These are phyloP conservation scores for Hyles lineata DNA, from an alignment of 2,888 invertebrate genomes.

Conservation along the genomic window DNA sequence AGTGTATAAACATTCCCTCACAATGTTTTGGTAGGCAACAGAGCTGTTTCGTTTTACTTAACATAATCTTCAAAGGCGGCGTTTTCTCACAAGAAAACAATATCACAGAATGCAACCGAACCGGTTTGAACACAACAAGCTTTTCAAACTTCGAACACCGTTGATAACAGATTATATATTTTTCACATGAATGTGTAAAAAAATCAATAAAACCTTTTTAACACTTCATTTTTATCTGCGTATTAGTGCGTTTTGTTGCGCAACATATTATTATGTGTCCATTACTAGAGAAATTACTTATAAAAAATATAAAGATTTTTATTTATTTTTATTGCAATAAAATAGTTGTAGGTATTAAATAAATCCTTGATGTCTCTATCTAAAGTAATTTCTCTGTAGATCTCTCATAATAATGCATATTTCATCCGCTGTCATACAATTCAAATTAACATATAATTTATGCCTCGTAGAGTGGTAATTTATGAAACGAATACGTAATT, in stretches of 20 bases:
- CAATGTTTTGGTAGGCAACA: constrained; percentile 1
- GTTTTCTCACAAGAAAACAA: constrained; percentile 23
- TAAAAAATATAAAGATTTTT: background rate
- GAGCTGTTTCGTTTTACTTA: background rate
- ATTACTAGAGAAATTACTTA: background rate
- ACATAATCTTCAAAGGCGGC: constrained; percentile 19
- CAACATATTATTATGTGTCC: background rate
- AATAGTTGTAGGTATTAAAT: too few species aligned
- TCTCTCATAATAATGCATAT: constrained; percentile 12
- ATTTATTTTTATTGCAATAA: too few species aligned
- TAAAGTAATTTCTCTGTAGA: constrained; percentile 2
- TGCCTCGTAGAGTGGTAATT: background rate
- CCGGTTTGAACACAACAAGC: constrained; percentile 5
- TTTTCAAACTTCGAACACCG: constrained; percentile 14
- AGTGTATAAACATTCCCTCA: constrained; percentile 1
- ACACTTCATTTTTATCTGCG: constrained; percentile 19
- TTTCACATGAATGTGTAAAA: constrained; percentile 30
- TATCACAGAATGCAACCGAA: constrained; percentile 19
- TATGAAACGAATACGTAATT: constrained; percentile 25
- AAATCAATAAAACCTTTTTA: constrained; percentile 29
- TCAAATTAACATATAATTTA: constrained; percentile 23
- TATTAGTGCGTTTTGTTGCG: constrained; percentile 23
- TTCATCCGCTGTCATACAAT: constrained; percentile 10
- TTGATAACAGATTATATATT: constrained; percentile 28
- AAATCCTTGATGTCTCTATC: background rate